Percentiles rank a stretch among this genome's conserved stretches.
phyloP scores from a whole-genome alignment of 2,113 vertebrate species.

The Megaceryle maxima region DNA sequence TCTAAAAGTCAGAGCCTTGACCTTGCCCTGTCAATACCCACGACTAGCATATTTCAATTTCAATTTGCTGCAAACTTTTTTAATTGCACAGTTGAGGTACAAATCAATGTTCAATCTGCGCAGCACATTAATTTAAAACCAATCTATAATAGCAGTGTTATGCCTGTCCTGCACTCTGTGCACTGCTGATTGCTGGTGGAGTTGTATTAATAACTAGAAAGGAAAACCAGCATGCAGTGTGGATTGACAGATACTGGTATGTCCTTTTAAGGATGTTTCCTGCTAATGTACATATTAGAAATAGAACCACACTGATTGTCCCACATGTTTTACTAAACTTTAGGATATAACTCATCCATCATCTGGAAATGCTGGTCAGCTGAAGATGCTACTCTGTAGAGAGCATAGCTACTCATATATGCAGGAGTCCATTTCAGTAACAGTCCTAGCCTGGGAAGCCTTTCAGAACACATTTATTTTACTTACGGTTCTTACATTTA shows the following conservation, averaged over 20 bases:
- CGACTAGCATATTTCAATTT: background rate
- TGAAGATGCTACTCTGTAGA: background rate
- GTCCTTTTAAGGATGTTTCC: background rate
- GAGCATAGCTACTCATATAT: background rate
- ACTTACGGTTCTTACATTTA: background rate
- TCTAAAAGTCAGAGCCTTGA: background rate
- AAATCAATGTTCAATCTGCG: background rate
- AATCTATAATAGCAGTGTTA: background rate
- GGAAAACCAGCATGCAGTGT: background rate
- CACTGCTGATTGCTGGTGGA: background rate
- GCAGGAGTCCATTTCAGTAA: background rate
- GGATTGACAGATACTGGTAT: background rate
- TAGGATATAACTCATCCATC: background rate
- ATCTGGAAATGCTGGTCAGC: background rate
- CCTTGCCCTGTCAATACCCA: background rate
- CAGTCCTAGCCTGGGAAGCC: background rate
- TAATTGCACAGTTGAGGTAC: background rate
- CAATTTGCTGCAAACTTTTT: background rate
- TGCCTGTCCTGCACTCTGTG: background rate
- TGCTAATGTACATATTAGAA: background rate
- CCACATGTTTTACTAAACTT: background rate
- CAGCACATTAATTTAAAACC: background rate
- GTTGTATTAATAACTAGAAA: background rate
- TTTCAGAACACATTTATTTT: background rate
- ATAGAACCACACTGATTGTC: background rate